phyloP scores from a whole-genome alignment of 2,888 invertebrate genomes.

The Synanthedon andrenaeformis region DNA sequence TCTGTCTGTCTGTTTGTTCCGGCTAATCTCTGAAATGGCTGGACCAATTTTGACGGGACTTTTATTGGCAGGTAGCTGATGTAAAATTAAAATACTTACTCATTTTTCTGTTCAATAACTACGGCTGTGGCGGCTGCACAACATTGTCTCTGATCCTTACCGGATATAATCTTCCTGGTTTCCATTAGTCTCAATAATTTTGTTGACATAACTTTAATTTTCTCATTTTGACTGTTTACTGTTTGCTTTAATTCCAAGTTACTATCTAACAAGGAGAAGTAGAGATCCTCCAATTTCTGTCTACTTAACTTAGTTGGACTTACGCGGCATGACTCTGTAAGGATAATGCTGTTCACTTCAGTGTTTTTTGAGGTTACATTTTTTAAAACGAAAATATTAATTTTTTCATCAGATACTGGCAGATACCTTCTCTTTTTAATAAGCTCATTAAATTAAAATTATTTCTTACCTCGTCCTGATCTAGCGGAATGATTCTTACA shows the following conservation, averaged over 20 bases:
- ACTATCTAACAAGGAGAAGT: slow-evolving; percentile 72
- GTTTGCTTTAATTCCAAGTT: slow-evolving; percentile 73
- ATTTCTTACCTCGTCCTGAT: slow-evolving; percentile 24
- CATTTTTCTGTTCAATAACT: slow-evolving; percentile 37
- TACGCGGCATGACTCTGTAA: slow-evolving; percentile 28
- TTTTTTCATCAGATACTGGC: background rate
- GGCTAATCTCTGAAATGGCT: too few species aligned
- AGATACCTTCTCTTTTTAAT: too few species aligned
- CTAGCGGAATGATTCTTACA: slow-evolving; percentile 21
- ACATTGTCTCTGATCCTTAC: background rate
- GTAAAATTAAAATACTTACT: too few species aligned
- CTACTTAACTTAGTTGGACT: slow-evolving; percentile 70
- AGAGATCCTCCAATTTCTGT: slow-evolving; percentile 75
- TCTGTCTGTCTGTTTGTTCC: too few species aligned
- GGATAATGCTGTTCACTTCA: background rate
- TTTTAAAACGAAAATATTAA: background rate
- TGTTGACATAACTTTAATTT: slow-evolving; percentile 34
- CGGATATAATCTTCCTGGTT: background rate
- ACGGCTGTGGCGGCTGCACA: slow-evolving; percentile 27
- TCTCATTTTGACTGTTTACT: slow-evolving; percentile 71
- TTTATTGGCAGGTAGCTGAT: too few species aligned
- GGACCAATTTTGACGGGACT: too few species aligned
- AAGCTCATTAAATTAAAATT: background rate
- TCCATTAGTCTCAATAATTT: slow-evolving; percentile 34
- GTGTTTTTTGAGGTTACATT: too few species aligned